Conservation (phyloP, 2,888 invertebrate genomes). For the Syrphus vitripennis region DNA sequence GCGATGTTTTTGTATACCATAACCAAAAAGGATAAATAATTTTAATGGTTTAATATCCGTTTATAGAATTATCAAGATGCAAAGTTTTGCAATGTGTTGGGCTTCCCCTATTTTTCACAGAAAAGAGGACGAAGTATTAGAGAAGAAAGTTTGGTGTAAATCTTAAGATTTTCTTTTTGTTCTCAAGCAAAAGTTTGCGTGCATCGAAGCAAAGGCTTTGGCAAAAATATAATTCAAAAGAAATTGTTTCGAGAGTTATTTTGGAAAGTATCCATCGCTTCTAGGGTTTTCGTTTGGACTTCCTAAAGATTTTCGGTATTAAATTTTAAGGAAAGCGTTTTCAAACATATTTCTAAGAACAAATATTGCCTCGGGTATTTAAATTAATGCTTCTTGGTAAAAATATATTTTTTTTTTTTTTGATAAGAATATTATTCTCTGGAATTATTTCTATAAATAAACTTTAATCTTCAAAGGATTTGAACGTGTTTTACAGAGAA, state of each 20-base stretch:
- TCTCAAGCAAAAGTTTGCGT: conserved; percentile 48
- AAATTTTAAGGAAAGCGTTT: conserved; percentile 4
- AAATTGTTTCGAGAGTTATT: conserved; percentile 33
- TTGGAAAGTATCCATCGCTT: conserved; percentile 41
- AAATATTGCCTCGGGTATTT: background rate
- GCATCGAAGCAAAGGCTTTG: conserved; percentile 37
- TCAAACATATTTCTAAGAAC: conserved; percentile 15
- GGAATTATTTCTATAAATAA: background rate
- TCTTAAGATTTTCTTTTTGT: conserved; percentile 60
- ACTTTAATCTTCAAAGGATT: conserved; percentile 7
- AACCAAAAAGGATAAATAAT: conserved; percentile 61
- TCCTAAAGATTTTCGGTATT: conserved; percentile 8
- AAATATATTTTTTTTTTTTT: background rate
- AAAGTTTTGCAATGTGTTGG: conserved; percentile 49
- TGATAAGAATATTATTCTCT: background rate
- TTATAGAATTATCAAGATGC: conserved; percentile 59
- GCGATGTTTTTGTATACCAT: conserved; percentile 1
- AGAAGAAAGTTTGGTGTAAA: conserved; percentile 22
- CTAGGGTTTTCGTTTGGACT: conserved; percentile 30
- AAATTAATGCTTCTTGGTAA: background rate
- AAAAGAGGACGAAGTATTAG: background rate
- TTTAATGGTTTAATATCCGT: conserved; percentile 69
- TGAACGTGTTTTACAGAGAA: background rate
- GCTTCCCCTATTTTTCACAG: conserved; percentile 8
- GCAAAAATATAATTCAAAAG: conserved; percentile 22